These are phyloP conservation scores for Acholoe squamosa DNA, from an alignment of 2,888 invertebrate genomes.

Conservation along the genomic window DNA sequence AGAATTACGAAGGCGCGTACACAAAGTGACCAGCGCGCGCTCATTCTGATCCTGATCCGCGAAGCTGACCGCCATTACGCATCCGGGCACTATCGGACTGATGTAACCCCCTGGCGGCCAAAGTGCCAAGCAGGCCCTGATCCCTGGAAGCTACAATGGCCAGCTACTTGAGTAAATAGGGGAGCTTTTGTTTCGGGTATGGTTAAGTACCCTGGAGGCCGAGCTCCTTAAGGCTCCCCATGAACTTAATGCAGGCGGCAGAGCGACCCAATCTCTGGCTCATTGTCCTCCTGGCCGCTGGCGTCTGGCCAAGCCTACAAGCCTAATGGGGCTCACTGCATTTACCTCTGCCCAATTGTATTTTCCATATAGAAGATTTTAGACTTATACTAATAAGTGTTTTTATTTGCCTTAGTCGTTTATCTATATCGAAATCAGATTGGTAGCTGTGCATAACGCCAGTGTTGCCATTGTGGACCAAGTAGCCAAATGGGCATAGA, in stretches of 20 bases:
- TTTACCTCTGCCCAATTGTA: constrained; percentile 50
- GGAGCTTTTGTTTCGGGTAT: background rate
- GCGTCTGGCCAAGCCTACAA: constrained; percentile 3
- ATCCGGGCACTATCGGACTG: background rate
- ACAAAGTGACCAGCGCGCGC: background rate
- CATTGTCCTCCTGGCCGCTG: constrained; percentile 1
- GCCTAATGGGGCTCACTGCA: constrained; percentile 22
- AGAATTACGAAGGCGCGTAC: background rate
- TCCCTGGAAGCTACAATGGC: background rate
- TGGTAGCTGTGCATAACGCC: background rate
- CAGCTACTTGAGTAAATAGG: background rate
- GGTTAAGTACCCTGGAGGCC: background rate
- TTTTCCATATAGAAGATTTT: constrained; percentile 16
- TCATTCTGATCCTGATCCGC: background rate
- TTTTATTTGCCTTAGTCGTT: constrained; percentile 15
- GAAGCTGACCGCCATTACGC: background rate
- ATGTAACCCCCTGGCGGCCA: constrained; percentile 18
- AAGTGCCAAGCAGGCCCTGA: background rate
- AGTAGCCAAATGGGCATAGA: no score
- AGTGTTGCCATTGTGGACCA: no score
- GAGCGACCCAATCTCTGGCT: background rate
- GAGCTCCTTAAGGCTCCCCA: background rate
- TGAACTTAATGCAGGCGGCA: constrained; percentile 25
- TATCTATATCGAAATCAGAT: constrained; percentile 32
- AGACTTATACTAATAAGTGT: constrained; percentile 40